A percentile compares a stretch with the other conserved stretches of the same genome.
These are phyloP conservation scores for Carduelis carduelis DNA, from an alignment of 2,797 vertebrate genomes.

Conservation along the genomic window DNA sequence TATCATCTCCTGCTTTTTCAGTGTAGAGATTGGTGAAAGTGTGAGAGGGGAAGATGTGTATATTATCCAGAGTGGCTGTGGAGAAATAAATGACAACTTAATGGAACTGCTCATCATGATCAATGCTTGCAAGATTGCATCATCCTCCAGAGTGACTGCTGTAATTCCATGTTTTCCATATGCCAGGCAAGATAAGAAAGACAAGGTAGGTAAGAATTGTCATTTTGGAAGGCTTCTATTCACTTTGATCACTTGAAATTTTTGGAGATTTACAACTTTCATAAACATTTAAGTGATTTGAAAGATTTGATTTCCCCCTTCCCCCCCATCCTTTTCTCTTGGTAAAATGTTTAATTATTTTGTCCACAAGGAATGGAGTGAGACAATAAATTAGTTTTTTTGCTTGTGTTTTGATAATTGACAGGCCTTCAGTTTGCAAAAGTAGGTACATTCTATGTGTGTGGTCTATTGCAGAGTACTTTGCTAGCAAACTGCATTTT, in stretches of 20 bases:
- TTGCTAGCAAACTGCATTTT: not conserved
- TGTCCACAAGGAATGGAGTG: not conserved
- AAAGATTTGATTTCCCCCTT: not conserved
- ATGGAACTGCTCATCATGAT: slow-evolving; percentile 97
- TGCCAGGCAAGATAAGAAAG: slow-evolving; percentile 93
- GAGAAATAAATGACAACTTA: slow-evolving; percentile 94
- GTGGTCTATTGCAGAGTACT: not conserved
- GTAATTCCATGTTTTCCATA: slow-evolving; percentile 96
- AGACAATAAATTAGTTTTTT: not conserved
- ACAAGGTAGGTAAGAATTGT: slow-evolving; percentile 82
- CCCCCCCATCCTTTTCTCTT: not conserved
- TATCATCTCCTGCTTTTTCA: slow-evolving; percentile 49
- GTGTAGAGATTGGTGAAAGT: slow-evolving; percentile 95
- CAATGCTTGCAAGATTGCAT: slow-evolving; percentile 95
- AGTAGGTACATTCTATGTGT: not conserved
- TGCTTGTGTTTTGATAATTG: not conserved
- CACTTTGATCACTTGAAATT: not conserved
- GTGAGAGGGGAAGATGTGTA: slow-evolving; percentile 95
- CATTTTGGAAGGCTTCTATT: not conserved
- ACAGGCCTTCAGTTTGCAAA: not conserved
- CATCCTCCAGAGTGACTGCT: slow-evolving; percentile 90
- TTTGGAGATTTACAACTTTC: not conserved
- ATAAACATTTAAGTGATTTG: not conserved
- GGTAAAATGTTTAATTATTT: not conserved
- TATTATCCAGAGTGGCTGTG: slow-evolving; percentile 93